Evolutionary conservation across 2,113 vertebrate genomes (phyloP).

Genomic region (Falco punctatus): DNA sequence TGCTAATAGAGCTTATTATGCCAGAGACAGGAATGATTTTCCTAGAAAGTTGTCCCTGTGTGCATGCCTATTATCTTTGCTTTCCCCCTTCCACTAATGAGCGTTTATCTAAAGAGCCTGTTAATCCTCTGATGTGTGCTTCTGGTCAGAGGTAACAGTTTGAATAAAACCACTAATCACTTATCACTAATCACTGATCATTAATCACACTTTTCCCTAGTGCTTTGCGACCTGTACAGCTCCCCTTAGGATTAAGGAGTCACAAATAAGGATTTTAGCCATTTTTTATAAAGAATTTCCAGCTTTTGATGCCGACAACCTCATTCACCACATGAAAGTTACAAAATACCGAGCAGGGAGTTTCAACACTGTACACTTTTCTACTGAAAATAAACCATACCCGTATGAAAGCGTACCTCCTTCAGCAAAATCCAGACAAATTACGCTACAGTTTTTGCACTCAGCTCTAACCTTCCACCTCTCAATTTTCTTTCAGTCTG

Average conservation of each 20-base stretch:
- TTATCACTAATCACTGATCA: constrained; percentile 83
- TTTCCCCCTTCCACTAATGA: constrained; percentile 84
- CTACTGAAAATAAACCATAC: neutral
- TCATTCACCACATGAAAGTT: constrained; percentile 24
- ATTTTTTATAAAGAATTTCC: constrained; percentile 29
- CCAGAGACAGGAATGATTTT: constrained; percentile 81
- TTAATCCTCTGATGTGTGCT: constrained; percentile 85
- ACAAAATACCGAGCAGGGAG: neutral
- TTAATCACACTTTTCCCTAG: constrained; percentile 79
- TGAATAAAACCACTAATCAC: constrained; percentile 86
- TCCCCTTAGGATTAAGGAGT: constrained; percentile 62
- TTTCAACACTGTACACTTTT: neutral
- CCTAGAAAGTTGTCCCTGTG: constrained; percentile 85
- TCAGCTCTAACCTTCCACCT: neutral
- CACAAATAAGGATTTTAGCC: constrained; percentile 72
- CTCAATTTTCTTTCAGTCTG: neutral
- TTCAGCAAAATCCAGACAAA: constrained; percentile 34
- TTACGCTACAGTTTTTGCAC: neutral
- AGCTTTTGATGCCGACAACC: constrained; percentile 47
- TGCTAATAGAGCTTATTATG: constrained; percentile 84
- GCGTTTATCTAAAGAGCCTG: constrained; percentile 85
- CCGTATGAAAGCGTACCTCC: neutral
- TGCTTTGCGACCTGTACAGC: constrained; percentile 70
- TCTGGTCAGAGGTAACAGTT: constrained; percentile 87
- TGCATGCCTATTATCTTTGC: constrained; percentile 83